Evolutionary conservation across 2,113 vertebrate species (phyloP), one percentile per base, ranked within the genome.

Genomic region (Amazona vittata): DNA sequence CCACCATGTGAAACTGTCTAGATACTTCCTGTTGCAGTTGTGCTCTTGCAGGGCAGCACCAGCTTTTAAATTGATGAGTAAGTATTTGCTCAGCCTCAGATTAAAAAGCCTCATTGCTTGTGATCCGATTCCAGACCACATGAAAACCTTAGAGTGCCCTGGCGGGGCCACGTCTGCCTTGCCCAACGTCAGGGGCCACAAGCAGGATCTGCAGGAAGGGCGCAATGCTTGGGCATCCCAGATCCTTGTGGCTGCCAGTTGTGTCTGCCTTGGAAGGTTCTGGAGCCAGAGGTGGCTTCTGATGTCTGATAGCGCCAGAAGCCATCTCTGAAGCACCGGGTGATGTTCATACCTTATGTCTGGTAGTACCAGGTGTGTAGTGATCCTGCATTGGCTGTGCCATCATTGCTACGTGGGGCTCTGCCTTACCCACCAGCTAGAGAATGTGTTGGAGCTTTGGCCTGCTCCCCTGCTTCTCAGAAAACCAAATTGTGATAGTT

Each of bases 361-460:
- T 71, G 73, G 1, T 46, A 60, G 80, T 53, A 14, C n/a, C 29
- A 3, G 41, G 47, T 12, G 10, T 4, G 2, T 15, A 12, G 26
- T 43, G 41, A 8, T 31, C 52, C 2, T 5, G 44, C 1, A 0
- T 5, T 44, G 69, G 4, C 29, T 50, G 10, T 0, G 1, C 19
- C 31, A 0, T 33, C 10, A 0, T 12, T 37, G 47, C 62, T 15
- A 6, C 0, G 0, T 15, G 15, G 15, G 25, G 35, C 41, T 82
- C 21, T 16, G 4, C 37, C 55, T 31, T 21, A 3, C 33, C 55
- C 5, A 28, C 6, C 14, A 31, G 33, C 13, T 50, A 14, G 12
- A n/a, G 76, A 22, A 37, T 1, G 20, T 3, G 9, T 18, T 26
- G 33, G 6, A 64, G 44, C 44, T 75, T 20, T 15, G 5, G 3